Evolutionary conservation across 1,140 invertebrate genomes (phyloP), one percentile per base, ranked within the genome.

Genomic region (Brachionus calyciflorus): DNA sequence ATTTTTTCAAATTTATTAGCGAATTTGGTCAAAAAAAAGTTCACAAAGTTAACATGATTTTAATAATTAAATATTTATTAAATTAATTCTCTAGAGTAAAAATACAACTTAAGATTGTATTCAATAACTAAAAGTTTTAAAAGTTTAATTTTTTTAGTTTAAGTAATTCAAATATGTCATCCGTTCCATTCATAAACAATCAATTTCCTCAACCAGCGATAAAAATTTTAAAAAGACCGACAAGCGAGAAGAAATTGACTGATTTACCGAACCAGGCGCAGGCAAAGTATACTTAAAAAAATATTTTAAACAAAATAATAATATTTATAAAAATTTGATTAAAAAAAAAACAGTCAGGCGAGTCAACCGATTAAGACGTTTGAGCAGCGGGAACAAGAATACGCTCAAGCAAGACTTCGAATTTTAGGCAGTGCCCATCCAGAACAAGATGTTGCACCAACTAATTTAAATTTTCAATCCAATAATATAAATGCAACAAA

Each of bases 311-410:
- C 33, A 37, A n/a, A n/a, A n/a, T n/a, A n/a, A n/a, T n/a, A n/a
- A n/a, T n/a, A n/a, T n/a, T n/a, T n/a, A n/a, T n/a, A n/a, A n/a
- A n/a, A n/a, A n/a, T n/a, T n/a, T n/a, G n/a, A n/a, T n/a, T n/a
- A n/a, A n/a, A n/a, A n/a, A n/a, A n/a, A n/a, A n/a, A n/a, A n/a
- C n/a, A 65, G 40, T 24, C 21, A 41, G 24, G 21, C 60, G 17
- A 44, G 7, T 65, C 60, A 65, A 46, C 41, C 68, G 30, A 30
- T 70, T 19, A 70, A 70, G 10, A 51, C 68, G n/a, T 70, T 70
- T 19, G 73, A 76, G 19, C 73, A 76, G 24, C 30, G 73, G 2
- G 73, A 76, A 46, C 73, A 57, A 41, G 73, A 76, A 63, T 76
- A 76, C 37, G 73, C 73, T 3, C 37, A 57, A 48, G 73, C 73